Evolutionary conservation across 2,797 vertebrate genomes (phyloP).

Genomic region (Lacerta bilineata): DNA sequence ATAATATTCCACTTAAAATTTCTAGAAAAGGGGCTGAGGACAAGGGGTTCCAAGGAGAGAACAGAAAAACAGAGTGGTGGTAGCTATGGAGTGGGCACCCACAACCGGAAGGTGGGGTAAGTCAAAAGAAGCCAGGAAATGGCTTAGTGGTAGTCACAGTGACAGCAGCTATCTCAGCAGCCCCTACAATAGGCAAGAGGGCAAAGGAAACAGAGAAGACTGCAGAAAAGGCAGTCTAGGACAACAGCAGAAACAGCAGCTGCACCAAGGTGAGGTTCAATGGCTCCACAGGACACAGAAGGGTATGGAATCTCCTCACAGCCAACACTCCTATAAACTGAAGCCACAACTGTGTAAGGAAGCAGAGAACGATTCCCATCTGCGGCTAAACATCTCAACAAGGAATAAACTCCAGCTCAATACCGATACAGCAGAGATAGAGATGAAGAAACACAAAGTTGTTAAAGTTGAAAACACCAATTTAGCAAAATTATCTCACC

Average conservation of each 20-base stretch:
- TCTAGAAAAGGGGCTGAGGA: neutral
- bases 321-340: neutral
- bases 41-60: neutral
- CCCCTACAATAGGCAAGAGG: neutral
- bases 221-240: neutral
- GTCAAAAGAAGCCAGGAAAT: neutral
- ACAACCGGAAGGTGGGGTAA: too few species aligned
- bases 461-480: slow-evolving; percentile 28
- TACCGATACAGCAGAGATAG: neutral
- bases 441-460: neutral
- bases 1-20: too few species aligned
- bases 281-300: neutral
- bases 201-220: neutral
- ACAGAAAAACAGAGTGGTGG: neutral
- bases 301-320: neutral
- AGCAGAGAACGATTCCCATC: neutral
- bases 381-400: neutral
- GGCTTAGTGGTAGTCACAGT: neutral
- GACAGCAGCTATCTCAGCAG: neutral
- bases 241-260: neutral
- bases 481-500: slow-evolving; percentile 76
- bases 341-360: neutral
- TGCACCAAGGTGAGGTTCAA: neutral
- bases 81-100: neutral
- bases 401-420: neutral